phyloP scores from a whole-genome alignment of 2,888 invertebrate genomes.

The Maniola hyperantus region DNA sequence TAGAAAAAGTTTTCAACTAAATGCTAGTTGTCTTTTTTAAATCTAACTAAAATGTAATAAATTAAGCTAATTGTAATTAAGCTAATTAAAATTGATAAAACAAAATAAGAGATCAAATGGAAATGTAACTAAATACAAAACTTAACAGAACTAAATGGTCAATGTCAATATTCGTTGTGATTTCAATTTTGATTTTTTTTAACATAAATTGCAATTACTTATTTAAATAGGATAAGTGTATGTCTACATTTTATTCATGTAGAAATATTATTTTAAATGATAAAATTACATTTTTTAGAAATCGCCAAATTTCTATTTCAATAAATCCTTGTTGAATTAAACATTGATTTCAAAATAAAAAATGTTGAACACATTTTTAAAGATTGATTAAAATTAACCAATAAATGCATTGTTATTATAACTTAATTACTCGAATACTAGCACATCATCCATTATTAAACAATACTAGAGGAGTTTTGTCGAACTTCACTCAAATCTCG shows the following conservation, averaged over 20 bases:
- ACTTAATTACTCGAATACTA: slow-evolving; percentile 25
- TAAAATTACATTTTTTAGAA: background rate
- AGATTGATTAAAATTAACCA: slow-evolving; percentile 14
- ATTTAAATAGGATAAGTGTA: background rate
- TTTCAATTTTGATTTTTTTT: slow-evolving; percentile 10
- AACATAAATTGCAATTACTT: slow-evolving; percentile 8
- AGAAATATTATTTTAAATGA: background rate
- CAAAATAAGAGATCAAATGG: slow-evolving; percentile 76
- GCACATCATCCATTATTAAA: slow-evolving; percentile 30
- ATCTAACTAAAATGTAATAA: slow-evolving; percentile 57
- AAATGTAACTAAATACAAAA: slow-evolving; percentile 71
- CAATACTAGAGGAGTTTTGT: slow-evolving; percentile 57
- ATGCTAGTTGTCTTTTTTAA: slow-evolving; percentile 50
- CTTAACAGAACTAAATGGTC: slow-evolving; percentile 69
- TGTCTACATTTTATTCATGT: background rate
- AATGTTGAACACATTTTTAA: slow-evolving; percentile 25
- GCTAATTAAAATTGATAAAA: slow-evolving; percentile 66
- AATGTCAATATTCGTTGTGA: slow-evolving; percentile 41
- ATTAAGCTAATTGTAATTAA: slow-evolving; percentile 67
- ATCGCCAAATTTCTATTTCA: slow-evolving; percentile 6
- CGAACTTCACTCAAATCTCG: slow-evolving; percentile 79
- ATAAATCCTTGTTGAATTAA: background rate
- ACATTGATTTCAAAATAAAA: background rate
- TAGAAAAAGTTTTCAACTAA: slow-evolving; percentile 49
- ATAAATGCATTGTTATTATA: slow-evolving; percentile 32